These are phyloP conservation scores for Acholoe squamosa DNA, from an alignment of 2,888 invertebrate species.

Conservation along the genomic window DNA sequence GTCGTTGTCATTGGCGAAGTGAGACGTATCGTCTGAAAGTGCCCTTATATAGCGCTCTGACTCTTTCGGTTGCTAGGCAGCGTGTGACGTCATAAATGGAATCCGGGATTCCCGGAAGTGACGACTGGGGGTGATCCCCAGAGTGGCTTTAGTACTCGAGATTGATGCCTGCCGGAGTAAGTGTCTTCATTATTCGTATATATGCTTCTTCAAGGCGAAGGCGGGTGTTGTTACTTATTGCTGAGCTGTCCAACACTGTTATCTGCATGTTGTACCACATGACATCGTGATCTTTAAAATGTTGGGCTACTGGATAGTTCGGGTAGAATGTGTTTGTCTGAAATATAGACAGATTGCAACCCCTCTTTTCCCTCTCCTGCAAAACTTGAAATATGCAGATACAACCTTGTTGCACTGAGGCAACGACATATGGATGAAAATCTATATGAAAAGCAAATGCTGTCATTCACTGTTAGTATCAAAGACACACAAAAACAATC, in stretches of 20 bases:
- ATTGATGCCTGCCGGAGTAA: neutral
- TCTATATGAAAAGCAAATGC: no score
- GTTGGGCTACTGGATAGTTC: neutral
- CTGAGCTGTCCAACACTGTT: neutral
- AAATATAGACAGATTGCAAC: no score
- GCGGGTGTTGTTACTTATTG: neutral
- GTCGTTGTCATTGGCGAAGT: no score
- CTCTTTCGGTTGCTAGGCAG: neutral
- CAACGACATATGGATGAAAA: no score
- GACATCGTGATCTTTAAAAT: conserved; percentile 29
- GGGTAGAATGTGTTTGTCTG: no score
- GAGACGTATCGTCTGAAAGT: no score
- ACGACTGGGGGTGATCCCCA: neutral
- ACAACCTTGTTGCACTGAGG: no score
- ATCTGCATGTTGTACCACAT: neutral
- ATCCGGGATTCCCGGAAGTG: neutral
- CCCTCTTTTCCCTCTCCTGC: no score
- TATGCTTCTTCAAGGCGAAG: neutral
- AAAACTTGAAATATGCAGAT: no score
- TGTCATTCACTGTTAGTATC: no score
- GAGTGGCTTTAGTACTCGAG: neutral
- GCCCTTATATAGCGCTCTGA: neutral
- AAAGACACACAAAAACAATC: no score
- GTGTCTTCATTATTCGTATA: neutral
- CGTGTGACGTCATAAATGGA: neutral